These are phyloP conservation scores for Salpingus planirostris DNA, from an alignment of 2,888 invertebrate genomes.

Conservation along the genomic window DNA sequence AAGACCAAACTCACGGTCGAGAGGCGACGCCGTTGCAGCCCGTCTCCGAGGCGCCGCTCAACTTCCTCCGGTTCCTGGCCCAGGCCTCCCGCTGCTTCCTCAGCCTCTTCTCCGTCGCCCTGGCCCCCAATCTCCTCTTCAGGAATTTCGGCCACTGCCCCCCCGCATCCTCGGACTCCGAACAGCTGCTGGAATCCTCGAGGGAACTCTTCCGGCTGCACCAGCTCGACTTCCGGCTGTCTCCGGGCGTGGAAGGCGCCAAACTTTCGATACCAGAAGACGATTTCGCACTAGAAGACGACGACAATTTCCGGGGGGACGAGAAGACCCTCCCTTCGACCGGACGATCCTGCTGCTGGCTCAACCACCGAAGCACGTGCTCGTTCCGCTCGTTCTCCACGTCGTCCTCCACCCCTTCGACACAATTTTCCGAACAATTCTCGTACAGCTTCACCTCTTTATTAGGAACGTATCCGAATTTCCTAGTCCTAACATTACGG, in stretches of 20 bases:
- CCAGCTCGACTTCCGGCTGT: slow-evolving; percentile 31
- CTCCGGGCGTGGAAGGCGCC: slow-evolving; percentile 30
- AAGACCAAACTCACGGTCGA: slow-evolving; percentile 28
- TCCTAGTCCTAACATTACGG: slow-evolving; percentile 24
- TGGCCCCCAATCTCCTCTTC: slow-evolving; percentile 32
- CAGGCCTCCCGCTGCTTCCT: slow-evolving; percentile 41
- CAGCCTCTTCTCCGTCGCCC: slow-evolving; percentile 37
- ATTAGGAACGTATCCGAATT: slow-evolving; percentile 33
- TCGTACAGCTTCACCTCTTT: slow-evolving; percentile 39
- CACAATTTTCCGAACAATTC: slow-evolving; percentile 31
- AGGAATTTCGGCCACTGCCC: slow-evolving; percentile 36
- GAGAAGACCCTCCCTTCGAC: too few relatives aligned
- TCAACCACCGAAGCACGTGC: slow-evolving; percentile 39
- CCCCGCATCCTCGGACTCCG: slow-evolving; percentile 36
- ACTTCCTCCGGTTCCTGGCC: slow-evolving; percentile 38
- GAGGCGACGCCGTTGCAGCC: slow-evolving; percentile 17
- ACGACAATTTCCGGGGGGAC: slow-evolving; percentile 32
- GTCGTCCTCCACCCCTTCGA: slow-evolving; percentile 30
- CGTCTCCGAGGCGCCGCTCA: slow-evolving; percentile 35
- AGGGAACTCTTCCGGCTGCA: slow-evolving; percentile 36
- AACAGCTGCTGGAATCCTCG: slow-evolving; percentile 38
- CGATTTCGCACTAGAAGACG: slow-evolving; percentile 25
- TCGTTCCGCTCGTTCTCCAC: slow-evolving; percentile 38
- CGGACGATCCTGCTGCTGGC: slow-evolving; percentile 38
- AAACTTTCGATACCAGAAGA: slow-evolving; percentile 33